Percentiles rank a stretch among this genome's conserved stretches.
phyloP scores from a whole-genome alignment of 2,797 vertebrate species.

The Sebastes nivosus region DNA sequence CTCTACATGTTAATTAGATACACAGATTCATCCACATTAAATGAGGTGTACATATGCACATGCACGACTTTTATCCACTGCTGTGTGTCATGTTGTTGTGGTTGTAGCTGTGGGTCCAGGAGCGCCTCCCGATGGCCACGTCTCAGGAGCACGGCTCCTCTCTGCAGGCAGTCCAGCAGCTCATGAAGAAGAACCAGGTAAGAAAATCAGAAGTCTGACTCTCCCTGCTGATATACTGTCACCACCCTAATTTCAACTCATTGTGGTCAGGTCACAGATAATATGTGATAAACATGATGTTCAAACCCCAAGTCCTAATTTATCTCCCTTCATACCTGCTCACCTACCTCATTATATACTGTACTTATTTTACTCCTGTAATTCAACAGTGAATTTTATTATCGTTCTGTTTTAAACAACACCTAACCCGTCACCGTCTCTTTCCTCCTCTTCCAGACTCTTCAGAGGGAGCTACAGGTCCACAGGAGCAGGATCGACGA shows the following conservation, averaged over 20 bases:
- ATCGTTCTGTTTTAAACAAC: not conserved
- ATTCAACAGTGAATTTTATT: not conserved
- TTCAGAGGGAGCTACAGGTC: slow-evolving; percentile 90
- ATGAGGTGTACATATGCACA: not conserved
- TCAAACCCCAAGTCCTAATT: not conserved
- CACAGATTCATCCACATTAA: not conserved
- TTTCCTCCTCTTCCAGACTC: slow-evolving; percentile 65
- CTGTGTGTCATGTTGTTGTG: slow-evolving; percentile 1
- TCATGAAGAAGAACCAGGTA: slow-evolving; percentile 97
- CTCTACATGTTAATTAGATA: not conserved
- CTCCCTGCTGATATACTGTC: fast-evolving
- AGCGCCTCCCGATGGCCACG: slow-evolving; percentile 89
- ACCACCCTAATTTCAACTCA: not conserved
- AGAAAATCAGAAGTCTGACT: not conserved
- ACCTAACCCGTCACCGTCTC: not conserved
- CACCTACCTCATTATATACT: too few relatives aligned
- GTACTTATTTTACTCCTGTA: not conserved
- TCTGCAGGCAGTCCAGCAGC: slow-evolving; percentile 91
- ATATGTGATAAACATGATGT: not conserved
- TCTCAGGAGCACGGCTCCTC: slow-evolving; percentile 87
- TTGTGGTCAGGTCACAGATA: not conserved
- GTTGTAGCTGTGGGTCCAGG: slow-evolving; percentile 91
- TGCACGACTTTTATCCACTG: not conserved
- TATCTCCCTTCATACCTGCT: too few relatives aligned
- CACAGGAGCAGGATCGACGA: slow-evolving; percentile 88